Base-by-base conservation (phyloP, 2,888 invertebrate species). In the Synanthedon myopaeformis region DNA sequence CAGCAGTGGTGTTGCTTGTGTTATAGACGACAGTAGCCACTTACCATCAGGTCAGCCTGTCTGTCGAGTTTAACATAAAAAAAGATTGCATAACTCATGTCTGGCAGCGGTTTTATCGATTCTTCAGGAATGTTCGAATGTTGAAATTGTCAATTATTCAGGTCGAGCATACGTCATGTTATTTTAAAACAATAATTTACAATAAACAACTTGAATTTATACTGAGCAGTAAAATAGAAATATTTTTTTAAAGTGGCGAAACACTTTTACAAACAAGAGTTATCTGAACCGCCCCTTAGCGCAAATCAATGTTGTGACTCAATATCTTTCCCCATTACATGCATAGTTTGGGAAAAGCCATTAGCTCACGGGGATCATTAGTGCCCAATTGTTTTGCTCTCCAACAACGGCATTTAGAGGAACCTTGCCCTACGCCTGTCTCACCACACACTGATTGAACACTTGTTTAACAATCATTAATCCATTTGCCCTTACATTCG, bases 391-490 rank as follows among this genome's bases (percentile, higher is more conserved):
- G 84, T 83, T 81, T 79, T 72, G 72, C 64, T 64, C 67, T 63
- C 68, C 35, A 65, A 67, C 63, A 60, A 58, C 65, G 60, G 60
- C 62, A 62, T 67, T 68, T 66, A 68, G 61, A 63, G 64, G 62
- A 63, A 68, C 64, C 62, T 65, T 19, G 28, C 56, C 56, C 57
- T 63, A 61, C 61, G 54, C 54, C 52, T 60, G 58, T 58, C 74
- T 72, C 75, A 82, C 84, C 84, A 70, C 84, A 80, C 73, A 65
- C 70, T 85, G 81, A 85, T 83, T 83, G 76, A 76, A 72, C 78
- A 63, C 75, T 85, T 85, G 84, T 84, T 74, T 73, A 74, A 63
- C 57, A 56, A 62, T 66, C 70, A 72, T 78, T 78, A 71, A 72
- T 71, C 35, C 69, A 69, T 65, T 67, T 57, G 54, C 53, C 54